phyloP scores from a whole-genome alignment of 2,797 vertebrate genomes.

The Spatula versicolor region DNA sequence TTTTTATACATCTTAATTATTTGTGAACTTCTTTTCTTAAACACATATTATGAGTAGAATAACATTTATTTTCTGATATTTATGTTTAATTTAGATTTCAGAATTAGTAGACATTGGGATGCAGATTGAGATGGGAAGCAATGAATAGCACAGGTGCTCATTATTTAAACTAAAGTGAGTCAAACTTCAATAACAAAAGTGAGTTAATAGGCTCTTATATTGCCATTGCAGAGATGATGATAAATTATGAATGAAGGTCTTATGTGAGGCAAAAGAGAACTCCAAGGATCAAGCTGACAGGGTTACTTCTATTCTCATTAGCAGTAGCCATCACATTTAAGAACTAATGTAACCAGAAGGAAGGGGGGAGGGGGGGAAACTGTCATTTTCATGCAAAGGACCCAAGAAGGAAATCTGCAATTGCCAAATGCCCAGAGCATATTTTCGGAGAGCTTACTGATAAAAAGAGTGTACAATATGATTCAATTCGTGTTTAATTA shows the following conservation, averaged over 20 bases:
- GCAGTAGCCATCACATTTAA: not conserved
- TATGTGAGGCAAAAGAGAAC: slow-evolving; percentile 46
- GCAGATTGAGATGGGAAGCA: not conserved
- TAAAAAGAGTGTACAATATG: slow-evolving; percentile 36
- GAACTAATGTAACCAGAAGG: slow-evolving; percentile 25
- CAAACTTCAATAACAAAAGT: slow-evolving; percentile 46
- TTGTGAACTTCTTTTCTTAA: not conserved
- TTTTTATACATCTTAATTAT: not conserved
- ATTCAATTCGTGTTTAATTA: slow-evolving; percentile 71
- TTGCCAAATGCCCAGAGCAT: slow-evolving; percentile 1
- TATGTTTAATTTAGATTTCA: not conserved
- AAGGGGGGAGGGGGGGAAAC: not conserved
- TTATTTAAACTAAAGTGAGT: not conserved
- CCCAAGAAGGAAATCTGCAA: slow-evolving; percentile 9
- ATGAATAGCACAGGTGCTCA: slow-evolving; percentile 36
- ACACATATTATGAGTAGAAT: not conserved
- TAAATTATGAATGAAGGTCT: slow-evolving; percentile 59
- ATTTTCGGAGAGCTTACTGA: slow-evolving; percentile 45
- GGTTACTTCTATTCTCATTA: slow-evolving; percentile 15
- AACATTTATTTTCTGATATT: not conserved
- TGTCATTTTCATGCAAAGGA: slow-evolving; percentile 48
- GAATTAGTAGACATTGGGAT: not conserved
- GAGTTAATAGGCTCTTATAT: slow-evolving; percentile 49
- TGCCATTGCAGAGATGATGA: slow-evolving; percentile 30
- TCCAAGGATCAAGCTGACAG: not conserved